Percentiles rank a stretch among this genome's conserved stretches.
These are phyloP conservation scores for Drosophila putrida DNA, from an alignment of 2,888 invertebrate genomes.

Conservation along the genomic window DNA sequence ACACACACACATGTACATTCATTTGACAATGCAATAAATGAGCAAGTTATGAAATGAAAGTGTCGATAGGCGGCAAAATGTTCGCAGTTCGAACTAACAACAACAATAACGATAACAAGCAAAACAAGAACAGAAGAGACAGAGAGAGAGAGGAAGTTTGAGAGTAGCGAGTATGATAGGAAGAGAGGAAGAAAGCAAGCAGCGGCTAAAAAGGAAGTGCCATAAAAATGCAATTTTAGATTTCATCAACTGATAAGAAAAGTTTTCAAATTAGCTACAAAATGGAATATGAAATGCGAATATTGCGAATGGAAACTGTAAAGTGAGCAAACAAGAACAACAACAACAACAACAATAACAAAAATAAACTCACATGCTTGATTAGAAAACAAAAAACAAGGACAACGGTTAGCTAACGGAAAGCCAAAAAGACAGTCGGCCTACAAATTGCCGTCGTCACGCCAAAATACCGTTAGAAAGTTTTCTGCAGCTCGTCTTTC, in stretches of 20 bases:
- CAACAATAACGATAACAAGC: constrained; percentile 6
- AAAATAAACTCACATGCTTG: constrained; percentile 59
- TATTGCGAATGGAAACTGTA: constrained; percentile 75
- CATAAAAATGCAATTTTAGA: constrained; percentile 82
- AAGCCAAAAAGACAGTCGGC: constrained; percentile 52
- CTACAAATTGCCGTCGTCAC: constrained; percentile 75
- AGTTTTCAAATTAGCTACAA: constrained; percentile 79
- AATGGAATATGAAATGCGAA: constrained; percentile 72
- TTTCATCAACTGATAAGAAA: constrained; percentile 82
- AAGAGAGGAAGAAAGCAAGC: constrained; percentile 16
- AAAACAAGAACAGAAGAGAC: constrained; percentile 5
- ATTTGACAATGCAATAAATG: constrained; percentile 60
- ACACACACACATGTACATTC: constrained; percentile 1
- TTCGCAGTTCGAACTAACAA: constrained; percentile 33
- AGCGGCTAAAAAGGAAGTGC: constrained; percentile 71
- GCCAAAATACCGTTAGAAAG: constrained; percentile 80
- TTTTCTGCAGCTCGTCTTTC: constrained; percentile 34
- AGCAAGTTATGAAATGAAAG: constrained; percentile 69
- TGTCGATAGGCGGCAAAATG: constrained; percentile 68
- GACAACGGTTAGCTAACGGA: constrained; percentile 45
- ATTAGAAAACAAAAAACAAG: constrained; percentile 73
- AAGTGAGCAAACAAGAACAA: constrained; percentile 65
- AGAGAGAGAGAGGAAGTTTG: constrained; percentile 9
- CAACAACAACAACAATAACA: constrained; percentile 39
- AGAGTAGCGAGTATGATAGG: background rate